Conservation (phyloP, 1,140 invertebrate species). For the Dufourea novaeangliae region DNA sequence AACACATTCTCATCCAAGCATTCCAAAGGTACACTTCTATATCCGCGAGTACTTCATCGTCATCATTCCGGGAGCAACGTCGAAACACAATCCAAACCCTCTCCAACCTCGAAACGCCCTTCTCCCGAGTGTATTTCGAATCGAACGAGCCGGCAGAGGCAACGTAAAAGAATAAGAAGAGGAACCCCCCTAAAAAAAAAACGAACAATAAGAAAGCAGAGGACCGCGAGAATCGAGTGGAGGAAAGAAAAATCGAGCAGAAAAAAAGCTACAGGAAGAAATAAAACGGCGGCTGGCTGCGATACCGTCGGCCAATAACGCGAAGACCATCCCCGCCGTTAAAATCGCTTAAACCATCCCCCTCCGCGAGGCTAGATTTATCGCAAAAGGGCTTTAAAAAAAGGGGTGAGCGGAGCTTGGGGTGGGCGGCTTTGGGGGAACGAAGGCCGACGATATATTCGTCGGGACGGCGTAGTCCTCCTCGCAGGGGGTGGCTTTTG, state of each 20-base stretch:
- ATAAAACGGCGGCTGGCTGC: conserved; percentile 32
- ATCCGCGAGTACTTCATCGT: neutral
- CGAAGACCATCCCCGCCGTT: conserved; percentile 64
- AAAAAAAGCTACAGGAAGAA: conserved; percentile 1
- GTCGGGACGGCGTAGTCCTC: conserved; percentile 49
- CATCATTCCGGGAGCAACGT: neutral
- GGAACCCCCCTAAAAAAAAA: no score
- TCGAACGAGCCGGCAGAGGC: neutral
- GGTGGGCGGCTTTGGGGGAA: conserved; percentile 32
- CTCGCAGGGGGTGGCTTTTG: conserved; percentile 46
- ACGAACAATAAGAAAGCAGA: neutral
- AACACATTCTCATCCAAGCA: neutral
- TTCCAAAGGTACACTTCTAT: neutral
- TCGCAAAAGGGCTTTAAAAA: conserved; percentile 68
- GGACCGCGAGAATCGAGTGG: neutral
- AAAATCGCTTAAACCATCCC: conserved; percentile 73
- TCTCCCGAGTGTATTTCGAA: neutral
- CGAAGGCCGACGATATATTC: conserved; percentile 60
- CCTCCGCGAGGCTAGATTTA: conserved; percentile 69
- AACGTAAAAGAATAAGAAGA: neutral
- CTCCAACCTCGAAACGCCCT: neutral
- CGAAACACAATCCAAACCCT: neutral
- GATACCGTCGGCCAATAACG: conserved; percentile 67
- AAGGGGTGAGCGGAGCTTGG: neutral
- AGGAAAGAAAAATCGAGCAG: conserved; percentile 23